Evolutionary conservation across 2,113 vertebrate genomes (phyloP).

Genomic region (Poecile atricapillus): DNA sequence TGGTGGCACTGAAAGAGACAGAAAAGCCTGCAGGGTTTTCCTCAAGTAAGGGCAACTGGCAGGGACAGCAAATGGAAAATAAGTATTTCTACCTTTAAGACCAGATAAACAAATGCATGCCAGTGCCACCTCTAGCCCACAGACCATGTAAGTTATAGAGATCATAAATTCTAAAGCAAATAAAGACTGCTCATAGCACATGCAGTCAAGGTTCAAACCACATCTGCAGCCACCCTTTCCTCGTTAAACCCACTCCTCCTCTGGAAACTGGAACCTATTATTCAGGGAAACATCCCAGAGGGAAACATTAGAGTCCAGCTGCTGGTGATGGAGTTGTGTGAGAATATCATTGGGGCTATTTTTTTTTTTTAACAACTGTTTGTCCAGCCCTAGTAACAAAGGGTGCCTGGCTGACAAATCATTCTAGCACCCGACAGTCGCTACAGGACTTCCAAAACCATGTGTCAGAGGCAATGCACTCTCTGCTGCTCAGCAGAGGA

Average conservation of each 20-base stretch:
- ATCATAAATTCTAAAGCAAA: neutral
- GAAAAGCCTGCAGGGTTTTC: neutral
- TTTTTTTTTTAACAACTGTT: neutral
- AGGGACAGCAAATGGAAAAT: neutral
- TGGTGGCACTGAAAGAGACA: neutral
- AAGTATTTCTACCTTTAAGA: neutral
- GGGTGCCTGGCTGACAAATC: neutral
- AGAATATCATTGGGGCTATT: neutral
- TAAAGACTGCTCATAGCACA: neutral
- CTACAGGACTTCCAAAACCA: neutral
- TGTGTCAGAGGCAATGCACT: neutral
- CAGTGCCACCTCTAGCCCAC: neutral
- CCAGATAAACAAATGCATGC: neutral
- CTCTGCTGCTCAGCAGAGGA: neutral
- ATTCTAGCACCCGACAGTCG: accelerated
- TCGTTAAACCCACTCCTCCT: neutral
- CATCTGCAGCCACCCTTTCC: neutral
- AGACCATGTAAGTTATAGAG: neutral
- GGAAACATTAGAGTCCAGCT: neutral
- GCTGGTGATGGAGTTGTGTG: neutral
- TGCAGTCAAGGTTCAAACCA: neutral
- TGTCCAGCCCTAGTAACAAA: neutral
- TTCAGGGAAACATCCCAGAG: neutral
- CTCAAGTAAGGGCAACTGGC: neutral
- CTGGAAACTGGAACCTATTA: neutral